Evolutionary conservation across 2,888 invertebrate genomes (phyloP).

Genomic region (Volucella inanis): DNA sequence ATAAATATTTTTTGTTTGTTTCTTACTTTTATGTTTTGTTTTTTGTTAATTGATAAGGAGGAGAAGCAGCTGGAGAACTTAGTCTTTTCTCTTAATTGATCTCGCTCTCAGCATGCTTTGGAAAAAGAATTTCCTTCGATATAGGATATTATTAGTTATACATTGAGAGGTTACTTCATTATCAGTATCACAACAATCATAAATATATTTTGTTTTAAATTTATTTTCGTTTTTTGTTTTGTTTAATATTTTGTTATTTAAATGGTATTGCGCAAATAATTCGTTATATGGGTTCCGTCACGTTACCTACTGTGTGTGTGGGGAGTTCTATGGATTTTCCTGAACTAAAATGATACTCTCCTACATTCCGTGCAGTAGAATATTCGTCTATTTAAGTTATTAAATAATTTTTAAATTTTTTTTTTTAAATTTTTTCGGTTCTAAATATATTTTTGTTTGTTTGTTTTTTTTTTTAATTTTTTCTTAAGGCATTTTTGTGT

Average conservation of each 20-base stretch:
- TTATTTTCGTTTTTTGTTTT: neutral
- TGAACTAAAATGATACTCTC: conserved; percentile 12
- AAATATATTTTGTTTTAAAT: conserved; percentile 49
- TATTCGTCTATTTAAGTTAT: conserved; percentile 43
- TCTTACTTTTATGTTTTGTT: no score
- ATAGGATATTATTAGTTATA: conserved; percentile 55
- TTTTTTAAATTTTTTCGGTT: conserved; percentile 13
- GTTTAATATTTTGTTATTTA: no score
- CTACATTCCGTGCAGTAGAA: conserved; percentile 40
- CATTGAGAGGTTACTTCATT: conserved; percentile 63
- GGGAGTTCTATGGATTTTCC: conserved; percentile 11
- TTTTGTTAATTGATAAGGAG: no score
- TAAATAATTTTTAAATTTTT: neutral
- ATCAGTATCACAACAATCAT: conserved; percentile 73
- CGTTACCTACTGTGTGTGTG: conserved; percentile 29
- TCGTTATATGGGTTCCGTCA: conserved; percentile 56
- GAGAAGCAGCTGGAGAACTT: no score
- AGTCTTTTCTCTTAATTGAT: neutral
- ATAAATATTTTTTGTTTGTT: conserved; percentile 46
- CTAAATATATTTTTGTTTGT: conserved; percentile 45
- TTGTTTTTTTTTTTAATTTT: conserved; percentile 19
- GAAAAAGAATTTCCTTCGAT: conserved; percentile 41
- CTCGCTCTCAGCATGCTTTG: conserved; percentile 3
- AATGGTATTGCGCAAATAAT: conserved; percentile 57
- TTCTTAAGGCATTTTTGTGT: conserved; percentile 73